These are phyloP conservation scores for Lepidurus couesii DNA, from an alignment of 1,140 invertebrate genomes.

Conservation along the genomic window DNA sequence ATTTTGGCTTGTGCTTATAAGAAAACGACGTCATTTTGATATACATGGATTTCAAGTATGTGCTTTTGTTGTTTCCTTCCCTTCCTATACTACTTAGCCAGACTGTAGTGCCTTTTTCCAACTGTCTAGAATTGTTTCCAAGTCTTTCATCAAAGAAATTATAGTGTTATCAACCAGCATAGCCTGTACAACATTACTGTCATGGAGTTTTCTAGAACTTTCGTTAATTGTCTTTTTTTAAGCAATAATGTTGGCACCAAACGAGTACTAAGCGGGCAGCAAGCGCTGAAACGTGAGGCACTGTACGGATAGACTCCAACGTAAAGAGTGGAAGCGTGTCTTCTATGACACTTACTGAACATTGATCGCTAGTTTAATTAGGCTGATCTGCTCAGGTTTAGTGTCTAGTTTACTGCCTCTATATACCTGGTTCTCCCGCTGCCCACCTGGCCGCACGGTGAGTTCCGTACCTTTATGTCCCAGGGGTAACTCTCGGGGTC, in stretches of 20 bases:
- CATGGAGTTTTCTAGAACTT: no score
- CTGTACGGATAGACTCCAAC: neutral
- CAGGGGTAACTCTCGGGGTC: conserved; percentile 16
- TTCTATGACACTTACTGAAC: conserved; percentile 34
- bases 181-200: no score
- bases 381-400: conserved; percentile 34
- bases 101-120: no score
- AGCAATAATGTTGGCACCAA: neutral
- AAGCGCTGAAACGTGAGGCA: neutral
- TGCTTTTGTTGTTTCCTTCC: no score
- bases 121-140: no score
- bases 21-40: neutral
- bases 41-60: conserved; percentile 5
- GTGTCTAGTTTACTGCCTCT: conserved; percentile 32
- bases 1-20: neutral
- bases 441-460: conserved; percentile 34
- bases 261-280: neutral
- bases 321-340: neutral
- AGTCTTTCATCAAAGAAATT: no score
- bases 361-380: conserved; percentile 34
- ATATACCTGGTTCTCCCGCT: conserved; percentile 29
- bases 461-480: conserved; percentile 29
- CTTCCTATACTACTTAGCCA: no score
- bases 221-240: no score
- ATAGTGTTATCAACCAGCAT: no score